Conservation (phyloP, 2,888 invertebrate species). For the Chaitophorus viminalis region DNA sequence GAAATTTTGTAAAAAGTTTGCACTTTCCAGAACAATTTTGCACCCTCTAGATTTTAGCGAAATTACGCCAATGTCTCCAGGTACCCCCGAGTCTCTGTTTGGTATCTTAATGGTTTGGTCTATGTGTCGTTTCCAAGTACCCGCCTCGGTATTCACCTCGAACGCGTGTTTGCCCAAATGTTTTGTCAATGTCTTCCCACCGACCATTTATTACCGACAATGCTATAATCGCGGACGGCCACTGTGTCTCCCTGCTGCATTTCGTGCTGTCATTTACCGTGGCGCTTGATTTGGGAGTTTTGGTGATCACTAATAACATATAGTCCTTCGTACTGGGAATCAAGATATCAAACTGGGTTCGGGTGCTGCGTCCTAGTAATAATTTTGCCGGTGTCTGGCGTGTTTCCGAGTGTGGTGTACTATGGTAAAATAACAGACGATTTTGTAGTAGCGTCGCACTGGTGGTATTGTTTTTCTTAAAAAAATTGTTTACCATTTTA, state of each 20-base stretch:
- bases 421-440: no score
- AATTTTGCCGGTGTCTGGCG: no score
- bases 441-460: not conserved
- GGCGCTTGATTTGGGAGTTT: constrained; percentile 16
- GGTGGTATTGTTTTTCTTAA: no score
- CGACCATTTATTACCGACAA: not conserved
- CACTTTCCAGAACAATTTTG: no score
- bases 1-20: no score
- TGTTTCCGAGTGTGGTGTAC: no score
- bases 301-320: constrained; percentile 10
- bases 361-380: no score
- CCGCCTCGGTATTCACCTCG: constrained; percentile 4
- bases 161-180: constrained; percentile 19
- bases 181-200: not conserved
- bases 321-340: constrained; percentile 6
- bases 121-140: constrained; percentile 8
- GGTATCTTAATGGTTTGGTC: constrained; percentile 32
- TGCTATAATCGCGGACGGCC: not conserved
- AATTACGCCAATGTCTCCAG: no score
- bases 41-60: no score
- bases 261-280: constrained; percentile 16
- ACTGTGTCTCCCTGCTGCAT: not conserved
- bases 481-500: no score
- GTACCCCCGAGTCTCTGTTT: not conserved
- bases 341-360: no score